Evolutionary conservation across 2,113 vertebrate species (phyloP), one percentile per base, ranked within the genome.

Genomic region (Chrysochloris asiatica): DNA sequence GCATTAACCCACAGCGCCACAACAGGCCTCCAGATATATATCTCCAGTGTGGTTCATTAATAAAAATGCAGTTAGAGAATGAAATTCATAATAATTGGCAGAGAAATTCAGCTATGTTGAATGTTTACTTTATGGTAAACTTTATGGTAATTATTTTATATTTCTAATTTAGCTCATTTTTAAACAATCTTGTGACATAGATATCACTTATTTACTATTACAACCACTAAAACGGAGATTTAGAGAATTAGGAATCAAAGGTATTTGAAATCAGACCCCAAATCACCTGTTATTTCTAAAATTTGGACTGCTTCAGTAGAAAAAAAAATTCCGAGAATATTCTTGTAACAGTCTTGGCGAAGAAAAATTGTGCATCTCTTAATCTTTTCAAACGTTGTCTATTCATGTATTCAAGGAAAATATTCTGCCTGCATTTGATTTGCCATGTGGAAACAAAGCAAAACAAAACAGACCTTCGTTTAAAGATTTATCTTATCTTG

Each of bases 51-150:
- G n/a, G n/a, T n/a, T n/a, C n/a, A n/a, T n/a, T n/a, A n/a, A n/a
- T n/a, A n/a, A n/a, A n/a, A n/a, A n/a, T n/a, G n/a, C n/a, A n/a
- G n/a, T n/a, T n/a, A n/a, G n/a, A n/a, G n/a, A n/a, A n/a, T n/a
- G n/a, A n/a, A 16, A 50, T 78, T 94, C 76, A 61, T 1, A 71
- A 19, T 77, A 54, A 30, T 19, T 33, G 36, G 47, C 54, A 67
- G 43, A 93, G 38, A 86, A 88, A 19, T 7, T 50, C 41, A 73
- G 54, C 43, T 83, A 77, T 50, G 19, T 67, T 92, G 21, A 90
- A 73, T 30, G 13, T 65, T 89, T 61, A 61, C 24, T 73, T 4
- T 52, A 33, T 72, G 22, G 22, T 91, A 77, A 90, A 77, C 38
- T 76, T 63, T 65, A 45, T 45, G 3, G 24, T 48, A 78, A 65